Conservation (phyloP, 2,888 invertebrate genomes). For the Leucophenga maculata region DNA sequence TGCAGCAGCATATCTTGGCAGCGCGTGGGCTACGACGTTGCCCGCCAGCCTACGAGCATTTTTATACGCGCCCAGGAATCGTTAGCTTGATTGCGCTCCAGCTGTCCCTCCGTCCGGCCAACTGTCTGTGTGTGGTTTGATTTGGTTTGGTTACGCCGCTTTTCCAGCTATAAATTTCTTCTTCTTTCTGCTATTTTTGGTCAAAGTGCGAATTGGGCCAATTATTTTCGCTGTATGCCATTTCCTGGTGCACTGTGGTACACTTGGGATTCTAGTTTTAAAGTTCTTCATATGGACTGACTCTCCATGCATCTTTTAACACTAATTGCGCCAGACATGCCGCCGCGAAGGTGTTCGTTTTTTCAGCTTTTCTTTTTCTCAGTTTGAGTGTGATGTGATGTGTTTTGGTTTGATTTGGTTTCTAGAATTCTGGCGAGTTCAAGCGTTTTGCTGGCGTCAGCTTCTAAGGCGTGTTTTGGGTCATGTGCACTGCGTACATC, state of each 20-base stretch:
- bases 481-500: slow-evolving; percentile 7
- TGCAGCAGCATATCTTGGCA: slow-evolving; percentile 2
- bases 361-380: too few species aligned
- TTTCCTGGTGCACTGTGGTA: slow-evolving; percentile 13
- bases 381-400: slow-evolving; percentile 28
- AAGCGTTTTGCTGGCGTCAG: slow-evolving; percentile 15
- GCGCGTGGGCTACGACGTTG: slow-evolving; percentile 9
- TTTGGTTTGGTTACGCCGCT: not conserved
- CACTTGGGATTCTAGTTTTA: slow-evolving; percentile 38
- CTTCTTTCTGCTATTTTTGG: slow-evolving; percentile 4
- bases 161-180: slow-evolving; percentile 13
- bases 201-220: slow-evolving; percentile 61
- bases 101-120: too few species aligned
- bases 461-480: not conserved
- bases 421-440: not conserved
- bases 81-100: too few species aligned
- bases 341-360: not conserved
- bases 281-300: not conserved
- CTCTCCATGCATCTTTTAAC: slow-evolving; percentile 54
- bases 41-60: too few species aligned
- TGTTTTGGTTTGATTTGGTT: not conserved
- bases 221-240: slow-evolving; percentile 46
- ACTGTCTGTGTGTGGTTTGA: not conserved
- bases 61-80: too few species aligned
- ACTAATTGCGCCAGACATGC: slow-evolving; percentile 53